Base-by-base conservation (phyloP, 2,113 vertebrate genomes). In the Myocastor coypus region DNA sequence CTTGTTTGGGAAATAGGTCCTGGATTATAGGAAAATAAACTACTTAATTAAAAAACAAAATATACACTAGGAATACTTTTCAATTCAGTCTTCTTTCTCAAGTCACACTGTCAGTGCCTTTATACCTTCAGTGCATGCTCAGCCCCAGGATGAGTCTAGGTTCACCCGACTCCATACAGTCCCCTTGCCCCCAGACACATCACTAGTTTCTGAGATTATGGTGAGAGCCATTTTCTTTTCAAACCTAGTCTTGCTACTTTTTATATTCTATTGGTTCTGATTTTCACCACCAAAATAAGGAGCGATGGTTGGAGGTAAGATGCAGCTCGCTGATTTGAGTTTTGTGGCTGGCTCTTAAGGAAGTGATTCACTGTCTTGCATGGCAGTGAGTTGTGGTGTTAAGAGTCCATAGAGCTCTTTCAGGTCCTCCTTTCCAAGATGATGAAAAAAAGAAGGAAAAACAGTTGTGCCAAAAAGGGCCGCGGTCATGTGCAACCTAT, bases 321-420 rank as follows among this genome's bases (percentile, higher is more conserved):
- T 12, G 42, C 46, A 63, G 37, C 32, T 50, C 89, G n/a, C 52
- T 95, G 46, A 19, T 71, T 4, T 46, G 14, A 84, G 57, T 52
- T 97, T 34, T 10, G 13, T 85, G 40, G 24, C 71, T 91, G 7
- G 68, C 46, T 28, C 28, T 64, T 85, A 28, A 92, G 37, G 46
- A 80, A 28, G 14, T 94, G 80, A 87, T 68, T 93, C 91, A 75
- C 64, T 91, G 61, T 10, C 50, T 86, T 89, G 40, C 46, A 12
- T 32, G 40, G 61, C 24, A 63, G 59, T 84, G 82, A 78, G 46
- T 75, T 52, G 32, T 94, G 63, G 11, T 84, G 16, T 59, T 94
- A 75, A 55, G 61, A 20, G 13, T 32, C 83, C 22, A 92, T 50
- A 88, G 81, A 3, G 68, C n/a, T 8, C 30, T 85, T 93, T n/a